phyloP scores from a whole-genome alignment of 2,797 vertebrate genomes.

The Remorina albescens region DNA sequence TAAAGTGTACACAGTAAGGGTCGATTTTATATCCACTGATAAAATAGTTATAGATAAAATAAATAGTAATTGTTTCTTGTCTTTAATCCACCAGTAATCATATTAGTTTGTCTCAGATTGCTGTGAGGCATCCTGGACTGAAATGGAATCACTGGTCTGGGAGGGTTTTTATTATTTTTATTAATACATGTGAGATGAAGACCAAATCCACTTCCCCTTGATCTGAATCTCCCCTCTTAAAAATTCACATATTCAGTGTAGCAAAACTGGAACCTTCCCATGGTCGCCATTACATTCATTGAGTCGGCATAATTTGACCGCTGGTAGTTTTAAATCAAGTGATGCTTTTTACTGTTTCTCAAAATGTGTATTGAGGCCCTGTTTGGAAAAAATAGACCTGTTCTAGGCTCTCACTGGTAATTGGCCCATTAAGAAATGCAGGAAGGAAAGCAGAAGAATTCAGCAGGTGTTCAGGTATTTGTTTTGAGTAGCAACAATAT shows the following conservation, averaged over 20 bases:
- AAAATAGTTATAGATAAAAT: not conserved
- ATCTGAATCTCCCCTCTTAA: slow-evolving; percentile 14
- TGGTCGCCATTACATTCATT: slow-evolving; percentile 11
- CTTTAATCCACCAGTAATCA: slow-evolving; percentile 22
- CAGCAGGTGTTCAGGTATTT: slow-evolving; percentile 47
- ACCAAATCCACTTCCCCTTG: slow-evolving; percentile 5
- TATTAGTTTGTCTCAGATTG: slow-evolving; percentile 1
- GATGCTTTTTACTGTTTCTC: slow-evolving; percentile 17
- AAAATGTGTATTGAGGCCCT: slow-evolving; percentile 21
- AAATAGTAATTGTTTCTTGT: not conserved
- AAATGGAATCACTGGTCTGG: slow-evolving; percentile 33
- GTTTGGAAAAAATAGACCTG: slow-evolving; percentile 21
- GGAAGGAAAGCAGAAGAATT: slow-evolving; percentile 8
- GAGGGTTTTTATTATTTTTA: slow-evolving; percentile 14
- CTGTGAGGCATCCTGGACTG: slow-evolving; percentile 26
- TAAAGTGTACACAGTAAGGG: too few relatives aligned
- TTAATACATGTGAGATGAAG: slow-evolving; percentile 27
- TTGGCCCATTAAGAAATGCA: slow-evolving; percentile 29
- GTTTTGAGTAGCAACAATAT: slow-evolving; percentile 17
- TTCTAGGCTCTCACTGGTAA: slow-evolving; percentile 31
- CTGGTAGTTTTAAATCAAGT: slow-evolving; percentile 15
- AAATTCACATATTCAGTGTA: not conserved
- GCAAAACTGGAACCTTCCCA: slow-evolving; percentile 1
- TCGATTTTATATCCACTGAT: too few relatives aligned
- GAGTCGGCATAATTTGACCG: slow-evolving; percentile 15